These are phyloP conservation scores for Limanda limanda DNA, from an alignment of 2,113 vertebrate species.

Conservation along the genomic window DNA sequence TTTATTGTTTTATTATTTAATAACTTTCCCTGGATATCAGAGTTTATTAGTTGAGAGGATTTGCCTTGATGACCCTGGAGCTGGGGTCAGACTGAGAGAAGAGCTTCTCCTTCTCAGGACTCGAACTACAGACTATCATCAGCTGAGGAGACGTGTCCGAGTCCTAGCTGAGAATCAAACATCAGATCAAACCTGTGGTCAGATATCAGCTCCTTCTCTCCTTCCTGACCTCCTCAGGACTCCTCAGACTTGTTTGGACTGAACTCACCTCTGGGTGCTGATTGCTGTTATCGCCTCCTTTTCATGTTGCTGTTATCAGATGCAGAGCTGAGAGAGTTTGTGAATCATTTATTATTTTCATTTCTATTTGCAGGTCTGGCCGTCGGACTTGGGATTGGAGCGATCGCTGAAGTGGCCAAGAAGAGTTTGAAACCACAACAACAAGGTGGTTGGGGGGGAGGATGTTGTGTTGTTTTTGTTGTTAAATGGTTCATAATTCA, in stretches of 20 bases:
- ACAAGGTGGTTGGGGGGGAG: constrained; percentile 35
- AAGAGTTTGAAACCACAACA: constrained; percentile 87
- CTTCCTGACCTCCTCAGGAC: background rate
- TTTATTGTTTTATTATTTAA: too few relatives aligned
- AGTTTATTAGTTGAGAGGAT: too few relatives aligned
- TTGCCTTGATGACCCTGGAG: too few relatives aligned
- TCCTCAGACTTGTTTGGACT: background rate
- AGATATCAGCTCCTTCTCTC: background rate
- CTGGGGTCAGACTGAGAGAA: too few relatives aligned
- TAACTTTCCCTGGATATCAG: too few relatives aligned
- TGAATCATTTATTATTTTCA: background rate
- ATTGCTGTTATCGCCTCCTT: constrained; percentile 5
- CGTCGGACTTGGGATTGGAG: constrained; percentile 92
- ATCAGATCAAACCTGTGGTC: background rate
- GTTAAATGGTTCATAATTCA: background rate
- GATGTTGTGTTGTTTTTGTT: background rate
- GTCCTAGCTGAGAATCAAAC: background rate
- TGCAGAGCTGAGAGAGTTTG: background rate
- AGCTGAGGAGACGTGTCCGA: too few relatives aligned
- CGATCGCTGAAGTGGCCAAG: constrained; percentile 91
- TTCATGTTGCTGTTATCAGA: constrained; percentile 5
- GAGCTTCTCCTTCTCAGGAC: too few relatives aligned
- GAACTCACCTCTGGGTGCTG: too few relatives aligned
- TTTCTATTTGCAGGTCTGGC: constrained; percentile 85
- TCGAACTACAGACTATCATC: too few relatives aligned